Evolutionary conservation across 1,140 invertebrate species (phyloP).

Genomic region (Macrobrachium nipponense): DNA sequence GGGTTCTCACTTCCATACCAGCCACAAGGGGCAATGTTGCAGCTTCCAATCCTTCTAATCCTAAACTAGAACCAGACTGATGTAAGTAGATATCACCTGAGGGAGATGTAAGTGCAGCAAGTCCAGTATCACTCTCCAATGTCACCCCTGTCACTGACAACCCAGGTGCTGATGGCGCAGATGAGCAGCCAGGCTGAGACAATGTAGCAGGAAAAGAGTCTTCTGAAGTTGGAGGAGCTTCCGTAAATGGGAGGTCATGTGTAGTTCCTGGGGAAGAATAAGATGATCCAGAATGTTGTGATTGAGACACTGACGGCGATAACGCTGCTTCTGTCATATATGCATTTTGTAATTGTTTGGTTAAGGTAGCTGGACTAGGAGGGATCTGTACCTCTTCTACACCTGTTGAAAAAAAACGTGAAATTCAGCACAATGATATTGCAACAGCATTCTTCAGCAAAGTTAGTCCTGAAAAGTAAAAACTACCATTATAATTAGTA

Average conservation of each 20-base stretch:
- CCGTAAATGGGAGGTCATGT: conserved; percentile 48
- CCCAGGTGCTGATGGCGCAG: conserved; percentile 38
- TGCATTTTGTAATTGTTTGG: conserved; percentile 63
- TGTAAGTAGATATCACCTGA: conserved; percentile 64
- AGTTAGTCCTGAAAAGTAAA: too few species aligned
- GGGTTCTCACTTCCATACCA: conserved; percentile 59
- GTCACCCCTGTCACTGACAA: conserved; percentile 43
- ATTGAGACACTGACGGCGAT: conserved; percentile 62
- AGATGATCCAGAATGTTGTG: conserved; percentile 55
- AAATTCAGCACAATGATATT: neutral
- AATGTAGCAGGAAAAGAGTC: conserved; percentile 23
- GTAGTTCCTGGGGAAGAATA: conserved; percentile 57
- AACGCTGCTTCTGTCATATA: conserved; percentile 64
- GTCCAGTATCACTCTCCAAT: conserved; percentile 40
- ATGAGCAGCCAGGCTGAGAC: conserved; percentile 42
- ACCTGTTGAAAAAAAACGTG: conserved; percentile 50
- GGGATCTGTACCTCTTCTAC: conserved; percentile 63
- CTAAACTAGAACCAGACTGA: conserved; percentile 58
- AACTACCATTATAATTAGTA: too few species aligned
- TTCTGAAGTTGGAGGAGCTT: conserved; percentile 40
- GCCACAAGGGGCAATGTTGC: conserved; percentile 58
- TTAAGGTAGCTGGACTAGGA: conserved; percentile 63
- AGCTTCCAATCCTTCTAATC: conserved; percentile 55
- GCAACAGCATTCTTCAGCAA: too few species aligned
- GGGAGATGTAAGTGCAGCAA: conserved; percentile 52